Evolutionary conservation across 2,888 invertebrate genomes (phyloP).

Genomic region (Taenaris catops): DNA sequence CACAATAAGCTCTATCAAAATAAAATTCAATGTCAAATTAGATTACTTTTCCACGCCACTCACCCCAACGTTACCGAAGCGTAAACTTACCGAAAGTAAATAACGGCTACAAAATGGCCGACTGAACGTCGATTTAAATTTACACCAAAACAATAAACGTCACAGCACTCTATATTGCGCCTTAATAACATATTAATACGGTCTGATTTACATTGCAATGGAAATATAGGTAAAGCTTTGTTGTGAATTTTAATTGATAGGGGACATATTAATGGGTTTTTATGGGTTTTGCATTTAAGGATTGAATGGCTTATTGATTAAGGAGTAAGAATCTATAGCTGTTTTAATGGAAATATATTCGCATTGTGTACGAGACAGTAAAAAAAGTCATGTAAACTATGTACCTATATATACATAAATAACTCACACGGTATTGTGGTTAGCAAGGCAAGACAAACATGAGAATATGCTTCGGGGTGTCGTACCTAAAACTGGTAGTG

Average conservation of each 20-base stretch:
- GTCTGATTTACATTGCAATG: not conserved
- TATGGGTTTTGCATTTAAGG: not conserved
- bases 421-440: too few relatives aligned
- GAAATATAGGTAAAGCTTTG: not conserved
- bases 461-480: too few relatives aligned
- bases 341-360: too few relatives aligned
- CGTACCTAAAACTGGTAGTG: too few relatives aligned
- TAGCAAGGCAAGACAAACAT: too few relatives aligned
- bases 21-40: conserved; percentile 46
- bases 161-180: not conserved
- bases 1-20: not conserved
- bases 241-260: conserved; percentile 5
- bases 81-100: conserved; percentile 54
- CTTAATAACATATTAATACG: not conserved
- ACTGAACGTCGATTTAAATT: conserved; percentile 18
- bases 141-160: conserved; percentile 17
- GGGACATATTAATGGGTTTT: conserved; percentile 3
- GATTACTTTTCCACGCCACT: conserved; percentile 50
- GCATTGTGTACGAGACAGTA: too few relatives aligned
- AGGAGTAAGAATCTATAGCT: too few relatives aligned
- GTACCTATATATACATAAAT: too few relatives aligned
- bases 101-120: conserved; percentile 56
- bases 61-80: conserved; percentile 37
- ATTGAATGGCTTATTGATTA: not conserved
- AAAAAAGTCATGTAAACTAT: too few relatives aligned